Conservation (phyloP, 2,113 vertebrate species). For the Tetrax tetrax region DNA sequence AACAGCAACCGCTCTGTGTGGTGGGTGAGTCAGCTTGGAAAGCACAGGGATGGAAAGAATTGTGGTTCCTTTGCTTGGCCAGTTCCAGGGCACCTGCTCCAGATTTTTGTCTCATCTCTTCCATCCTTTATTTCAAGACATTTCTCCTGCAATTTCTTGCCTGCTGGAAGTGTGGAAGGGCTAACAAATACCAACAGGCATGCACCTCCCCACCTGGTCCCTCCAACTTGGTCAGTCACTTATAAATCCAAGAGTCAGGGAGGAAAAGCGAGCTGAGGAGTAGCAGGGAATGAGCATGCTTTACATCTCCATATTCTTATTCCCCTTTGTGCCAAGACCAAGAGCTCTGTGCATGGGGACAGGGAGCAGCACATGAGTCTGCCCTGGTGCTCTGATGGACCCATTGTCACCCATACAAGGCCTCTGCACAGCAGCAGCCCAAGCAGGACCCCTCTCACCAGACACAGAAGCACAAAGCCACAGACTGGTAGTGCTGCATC, state of each 20-base stretch:
- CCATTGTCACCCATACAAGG: fast-evolving
- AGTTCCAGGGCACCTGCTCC: background rate
- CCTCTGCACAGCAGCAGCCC: fast-evolving
- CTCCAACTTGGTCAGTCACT: background rate
- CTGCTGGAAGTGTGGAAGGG: background rate
- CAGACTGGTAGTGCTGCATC: background rate
- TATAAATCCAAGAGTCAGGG: background rate
- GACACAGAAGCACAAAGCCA: background rate
- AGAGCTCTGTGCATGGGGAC: background rate
- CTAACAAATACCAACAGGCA: background rate
- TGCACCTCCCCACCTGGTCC: background rate
- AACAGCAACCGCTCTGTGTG: background rate
- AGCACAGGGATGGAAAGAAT: background rate
- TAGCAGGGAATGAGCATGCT: background rate
- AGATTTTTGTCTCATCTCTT: constrained; percentile 31
- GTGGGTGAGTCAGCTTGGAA: constrained; percentile 26
- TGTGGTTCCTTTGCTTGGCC: background rate
- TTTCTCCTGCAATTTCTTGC: background rate
- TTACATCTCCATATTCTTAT: background rate
- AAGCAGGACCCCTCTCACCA: background rate
- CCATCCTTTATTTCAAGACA: background rate
- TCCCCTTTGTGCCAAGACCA: background rate
- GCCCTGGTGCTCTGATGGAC: background rate
- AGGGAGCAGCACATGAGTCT: background rate
- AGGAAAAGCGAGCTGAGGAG: background rate